Evolutionary conservation across 2,113 vertebrate species (phyloP).

Genomic region (Athene noctua): DNA sequence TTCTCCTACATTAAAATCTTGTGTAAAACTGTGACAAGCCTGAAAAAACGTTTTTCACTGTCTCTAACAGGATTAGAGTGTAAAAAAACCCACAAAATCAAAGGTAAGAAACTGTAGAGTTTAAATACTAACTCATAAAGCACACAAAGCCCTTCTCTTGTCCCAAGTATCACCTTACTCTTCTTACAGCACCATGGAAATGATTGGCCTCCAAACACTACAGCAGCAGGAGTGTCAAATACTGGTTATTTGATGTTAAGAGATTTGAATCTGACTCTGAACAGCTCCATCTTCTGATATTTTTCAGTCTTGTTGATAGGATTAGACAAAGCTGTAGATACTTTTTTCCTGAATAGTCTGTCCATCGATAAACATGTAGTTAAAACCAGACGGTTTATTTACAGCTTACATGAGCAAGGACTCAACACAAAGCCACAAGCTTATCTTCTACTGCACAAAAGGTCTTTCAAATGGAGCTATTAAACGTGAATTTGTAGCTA

Average conservation of each 20-base stretch:
- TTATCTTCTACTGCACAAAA: constrained; percentile 44
- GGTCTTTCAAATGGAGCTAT: constrained; percentile 1
- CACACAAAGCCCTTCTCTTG: neutral
- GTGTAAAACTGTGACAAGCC: neutral
- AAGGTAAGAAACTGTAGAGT: neutral
- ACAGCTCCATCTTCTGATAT: neutral
- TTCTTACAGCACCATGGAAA: neutral
- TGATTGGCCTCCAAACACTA: neutral
- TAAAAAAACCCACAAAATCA: neutral
- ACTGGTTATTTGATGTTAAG: neutral
- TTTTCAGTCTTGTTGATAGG: neutral
- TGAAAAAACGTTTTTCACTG: neutral
- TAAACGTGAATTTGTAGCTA: constrained; percentile 21
- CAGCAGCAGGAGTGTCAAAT: neutral
- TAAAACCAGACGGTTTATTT: neutral
- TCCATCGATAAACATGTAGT: neutral
- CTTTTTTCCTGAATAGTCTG: neutral
- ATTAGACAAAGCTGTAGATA: neutral
- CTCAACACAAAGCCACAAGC: neutral
- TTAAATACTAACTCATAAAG: neutral
- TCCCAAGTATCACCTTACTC: neutral
- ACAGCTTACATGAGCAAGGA: neutral
- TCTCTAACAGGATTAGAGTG: neutral
- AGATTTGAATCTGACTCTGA: neutral
- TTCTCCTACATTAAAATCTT: neutral